Conservation (phyloP, 37 sponge, comb jelly and placozoan species). For the Cladorhizidae sp. region DNA sequence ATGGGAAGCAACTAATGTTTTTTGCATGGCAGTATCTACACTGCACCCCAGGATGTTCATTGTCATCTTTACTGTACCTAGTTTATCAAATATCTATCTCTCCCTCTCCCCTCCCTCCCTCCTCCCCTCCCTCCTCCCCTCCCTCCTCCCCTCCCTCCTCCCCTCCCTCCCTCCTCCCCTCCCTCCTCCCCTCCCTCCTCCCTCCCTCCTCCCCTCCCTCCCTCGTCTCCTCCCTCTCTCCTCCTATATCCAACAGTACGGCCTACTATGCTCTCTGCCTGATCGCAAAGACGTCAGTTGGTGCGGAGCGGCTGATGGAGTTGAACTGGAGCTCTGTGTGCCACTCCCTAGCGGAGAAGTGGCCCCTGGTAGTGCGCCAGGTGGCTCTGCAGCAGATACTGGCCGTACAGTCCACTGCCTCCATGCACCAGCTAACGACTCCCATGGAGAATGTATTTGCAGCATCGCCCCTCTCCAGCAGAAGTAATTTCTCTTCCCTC, state of each 20-base stretch:
- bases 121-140: neutral
- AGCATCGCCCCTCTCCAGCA: no score
- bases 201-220: neutral
- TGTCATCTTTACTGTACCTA: no score
- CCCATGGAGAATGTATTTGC: neutral
- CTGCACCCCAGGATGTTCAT: no score
- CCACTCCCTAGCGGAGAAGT: constrained; percentile 67
- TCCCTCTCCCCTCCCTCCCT: constrained; percentile 11
- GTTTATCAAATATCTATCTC: no score
- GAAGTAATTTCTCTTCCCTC: no score
- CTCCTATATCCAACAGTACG: constrained; percentile 43
- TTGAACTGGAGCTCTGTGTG: constrained; percentile 73
- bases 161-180: neutral
- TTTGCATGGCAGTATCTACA: no score
- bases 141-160: neutral
- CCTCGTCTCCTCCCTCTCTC: neutral
- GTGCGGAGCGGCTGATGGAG: constrained; percentile 55
- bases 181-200: neutral
- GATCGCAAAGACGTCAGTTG: constrained; percentile 65
- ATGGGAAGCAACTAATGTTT: no score
- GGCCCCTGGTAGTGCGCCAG: constrained; percentile 59
- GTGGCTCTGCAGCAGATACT: no score
- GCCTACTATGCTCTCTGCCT: constrained; percentile 86
- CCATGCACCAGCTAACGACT: neutral
- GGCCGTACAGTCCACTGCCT: no score